Evolutionary conservation across 1,140 invertebrate species (phyloP), one percentile per base, ranked within the genome.

Genomic region (Chrysoperla carnea): DNA sequence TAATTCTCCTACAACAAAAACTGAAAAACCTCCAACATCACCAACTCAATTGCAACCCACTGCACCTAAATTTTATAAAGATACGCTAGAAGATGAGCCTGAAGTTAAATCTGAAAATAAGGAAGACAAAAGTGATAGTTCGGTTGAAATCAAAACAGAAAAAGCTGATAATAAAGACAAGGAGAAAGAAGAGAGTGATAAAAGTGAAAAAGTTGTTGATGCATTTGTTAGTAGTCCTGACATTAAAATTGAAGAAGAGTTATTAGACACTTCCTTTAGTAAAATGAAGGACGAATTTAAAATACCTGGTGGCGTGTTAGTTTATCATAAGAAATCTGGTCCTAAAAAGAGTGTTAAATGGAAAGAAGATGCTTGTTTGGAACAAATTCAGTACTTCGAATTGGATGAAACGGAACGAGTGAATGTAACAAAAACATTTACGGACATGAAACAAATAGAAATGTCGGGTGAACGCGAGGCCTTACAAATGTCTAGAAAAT

Each of bases 351-450:
- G 8, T 13, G 36, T 13, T 27, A 54, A 60, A 44, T 96, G 89
- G 88, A 81, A 80, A 52, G 69, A 72, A 8, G 84, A 85, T 47
- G 64, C 72, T 7, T 77, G 90, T 40, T 63, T 95, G 12, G 79
- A 83, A 53, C 76, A 84, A 47, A 69, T 89, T 36, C 75, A 79
- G 50, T 91, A 81, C 55, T 96, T 96, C 60, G 88, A 93, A 59
- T 59, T 93, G 36, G 90, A 95, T 63, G 89, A 93, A 64, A 92
- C 80, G 4, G 90, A 95, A 65, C 74, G 90, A 55, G 86, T 92
- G 1, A 94, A 94, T 65, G 90, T 95, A 0, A 90, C 86, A 0
- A 84, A 85, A 59, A 83, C 84, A 27, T 94, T 93, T 61, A 78
- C 75, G n/a, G 87, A 91, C 49, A 81, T 90, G 80, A 90, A 89